Conservation (phyloP, 2,797 vertebrate genomes). For the Coregonus sp. region DNA sequence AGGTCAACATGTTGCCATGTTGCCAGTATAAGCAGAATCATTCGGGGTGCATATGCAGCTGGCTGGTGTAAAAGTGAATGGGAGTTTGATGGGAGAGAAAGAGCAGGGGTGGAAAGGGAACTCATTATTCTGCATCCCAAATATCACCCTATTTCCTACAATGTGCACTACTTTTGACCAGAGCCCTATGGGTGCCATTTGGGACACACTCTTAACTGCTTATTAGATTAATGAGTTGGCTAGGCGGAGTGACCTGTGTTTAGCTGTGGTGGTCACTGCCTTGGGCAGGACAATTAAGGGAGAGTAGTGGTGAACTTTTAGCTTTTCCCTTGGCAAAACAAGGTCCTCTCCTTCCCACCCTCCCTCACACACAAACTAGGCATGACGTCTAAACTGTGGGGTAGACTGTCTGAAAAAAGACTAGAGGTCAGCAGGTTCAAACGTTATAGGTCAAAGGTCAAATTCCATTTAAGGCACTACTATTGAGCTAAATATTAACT, state of each 20-base stretch:
- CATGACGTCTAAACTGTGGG: slow-evolving; percentile 30
- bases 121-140: too few species aligned
- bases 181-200: too few species aligned
- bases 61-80: slow-evolving; percentile 50
- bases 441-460: slow-evolving; percentile 41
- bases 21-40: slow-evolving; percentile 61
- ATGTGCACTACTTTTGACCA: too few species aligned
- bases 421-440: slow-evolving; percentile 25
- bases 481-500: slow-evolving; percentile 51
- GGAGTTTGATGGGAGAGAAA: slow-evolving; percentile 29
- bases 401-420: slow-evolving; percentile 36
- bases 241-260: slow-evolving; percentile 31
- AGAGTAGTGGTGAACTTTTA: slow-evolving; percentile 58
- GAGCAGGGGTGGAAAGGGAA: slow-evolving; percentile 39
- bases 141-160: too few species aligned
- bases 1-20: slow-evolving; percentile 34
- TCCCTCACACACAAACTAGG: neutral
- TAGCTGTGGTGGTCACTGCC: too few species aligned
- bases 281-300: slow-evolving; percentile 40
- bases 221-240: neutral
- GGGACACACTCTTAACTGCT: too few species aligned
- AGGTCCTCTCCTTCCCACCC: slow-evolving; percentile 8
- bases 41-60: slow-evolving; percentile 52
- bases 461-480: slow-evolving; percentile 36
- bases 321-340: slow-evolving; percentile 45